Percentiles rank a stretch among this genome's conserved stretches.
These are phyloP conservation scores for Dasypogon diadema DNA, from an alignment of 2,888 invertebrate genomes.

Conservation along the genomic window DNA sequence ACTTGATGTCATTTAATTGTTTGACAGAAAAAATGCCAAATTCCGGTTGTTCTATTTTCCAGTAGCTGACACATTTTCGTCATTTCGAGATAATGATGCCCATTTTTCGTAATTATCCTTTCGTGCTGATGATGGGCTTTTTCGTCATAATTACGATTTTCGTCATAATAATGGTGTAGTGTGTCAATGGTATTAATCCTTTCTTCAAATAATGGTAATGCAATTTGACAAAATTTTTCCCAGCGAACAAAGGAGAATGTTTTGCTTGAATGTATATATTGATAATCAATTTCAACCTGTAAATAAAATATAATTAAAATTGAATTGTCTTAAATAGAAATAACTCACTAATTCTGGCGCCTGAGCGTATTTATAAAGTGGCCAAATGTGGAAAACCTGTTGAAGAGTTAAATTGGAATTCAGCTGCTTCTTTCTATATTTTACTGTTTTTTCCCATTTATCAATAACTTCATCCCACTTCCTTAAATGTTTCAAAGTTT, in stretches of 20 bases:
- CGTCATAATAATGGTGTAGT: too few species aligned
- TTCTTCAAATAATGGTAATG: too few species aligned
- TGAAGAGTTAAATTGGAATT: neutral
- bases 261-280: conserved; percentile 5
- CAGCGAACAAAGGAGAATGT: neutral
- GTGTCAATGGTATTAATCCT: too few species aligned
- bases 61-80: too few species aligned
- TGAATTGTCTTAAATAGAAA: neutral
- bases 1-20: too few species aligned
- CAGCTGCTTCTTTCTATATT: neutral
- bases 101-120: too few species aligned
- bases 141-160: too few species aligned
- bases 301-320: neutral
- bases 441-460: conserved; percentile 1
- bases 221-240: conserved; percentile 18
- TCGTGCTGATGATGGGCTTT: too few species aligned
- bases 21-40: too few species aligned
- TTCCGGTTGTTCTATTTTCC: too few species aligned
- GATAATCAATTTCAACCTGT: conserved; percentile 18
- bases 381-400: conserved; percentile 8
- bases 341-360: conserved; percentile 36
- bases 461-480: conserved; percentile 6
- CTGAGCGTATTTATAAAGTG: conserved; percentile 18
- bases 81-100: too few species aligned
- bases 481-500: conserved; percentile 13